phyloP scores from a whole-genome alignment of 2,113 vertebrate species.

The Melanerpes formicivorus region DNA sequence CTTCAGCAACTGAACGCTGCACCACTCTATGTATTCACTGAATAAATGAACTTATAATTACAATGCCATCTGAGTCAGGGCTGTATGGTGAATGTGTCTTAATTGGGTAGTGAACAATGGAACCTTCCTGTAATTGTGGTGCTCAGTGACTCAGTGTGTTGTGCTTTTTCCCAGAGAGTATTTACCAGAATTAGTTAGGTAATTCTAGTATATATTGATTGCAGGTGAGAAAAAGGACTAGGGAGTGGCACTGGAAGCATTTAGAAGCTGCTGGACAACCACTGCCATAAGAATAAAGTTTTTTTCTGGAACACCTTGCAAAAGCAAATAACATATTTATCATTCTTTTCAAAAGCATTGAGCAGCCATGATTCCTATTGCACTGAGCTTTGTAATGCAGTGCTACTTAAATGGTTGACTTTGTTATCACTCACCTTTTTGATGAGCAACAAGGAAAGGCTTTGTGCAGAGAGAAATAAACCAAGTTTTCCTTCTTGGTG shows the following conservation, averaged over 20 bases:
- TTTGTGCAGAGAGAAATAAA: not conserved
- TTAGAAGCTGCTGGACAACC: not conserved
- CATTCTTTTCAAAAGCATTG: not conserved
- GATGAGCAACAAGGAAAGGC: not conserved
- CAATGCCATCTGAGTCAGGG: not conserved
- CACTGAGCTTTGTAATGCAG: not conserved
- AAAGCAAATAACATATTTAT: not conserved
- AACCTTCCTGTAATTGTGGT: not conserved
- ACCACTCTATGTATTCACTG: not conserved
- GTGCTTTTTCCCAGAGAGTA: not conserved
- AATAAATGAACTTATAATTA: conserved; percentile 29
- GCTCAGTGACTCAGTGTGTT: not conserved
- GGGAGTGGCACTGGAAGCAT: not conserved
- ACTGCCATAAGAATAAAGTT: not conserved
- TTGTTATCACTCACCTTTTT: not conserved
- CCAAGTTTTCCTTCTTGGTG: not conserved
- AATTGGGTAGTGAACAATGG: not conserved
- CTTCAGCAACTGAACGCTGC: not conserved
- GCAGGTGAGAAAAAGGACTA: fast-evolving
- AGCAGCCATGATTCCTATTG: not conserved
- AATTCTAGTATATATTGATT: not conserved
- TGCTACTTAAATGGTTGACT: not conserved
- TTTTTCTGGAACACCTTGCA: not conserved
- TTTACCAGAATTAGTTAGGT: not conserved
- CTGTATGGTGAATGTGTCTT: not conserved